Evolutionary conservation across 2,888 invertebrate genomes (phyloP).

Genomic region (Lamellibrachia columna): DNA sequence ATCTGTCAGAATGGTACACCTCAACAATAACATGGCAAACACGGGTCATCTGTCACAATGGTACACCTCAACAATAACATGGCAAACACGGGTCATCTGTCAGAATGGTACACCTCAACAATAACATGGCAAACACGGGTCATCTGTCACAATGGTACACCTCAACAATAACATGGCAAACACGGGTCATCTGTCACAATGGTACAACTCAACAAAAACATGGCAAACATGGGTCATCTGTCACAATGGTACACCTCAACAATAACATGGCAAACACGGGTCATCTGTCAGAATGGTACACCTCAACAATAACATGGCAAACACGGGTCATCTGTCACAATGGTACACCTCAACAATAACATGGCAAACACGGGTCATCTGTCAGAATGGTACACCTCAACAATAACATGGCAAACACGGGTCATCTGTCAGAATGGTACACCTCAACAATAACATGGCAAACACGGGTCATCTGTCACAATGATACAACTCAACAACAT

Average conservation of each 20-base stretch:
- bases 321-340: background rate
- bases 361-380: background rate
- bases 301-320: background rate
- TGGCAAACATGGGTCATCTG: conserved; percentile 34
- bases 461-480: no score
- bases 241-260: background rate
- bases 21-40: conserved; percentile 36
- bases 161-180: no score
- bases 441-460: no score
- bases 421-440: background rate
- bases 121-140: background rate
- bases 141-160: background rate
- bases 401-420: background rate
- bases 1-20: conserved; percentile 28
- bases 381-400: background rate
- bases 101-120: background rate
- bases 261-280: no score
- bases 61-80: background rate
- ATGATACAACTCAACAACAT: no score
- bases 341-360: background rate
- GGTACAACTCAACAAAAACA: conserved; percentile 39
- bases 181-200: no score
- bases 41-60: conserved; percentile 30
- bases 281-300: conserved; percentile 23
- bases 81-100: background rate